Percentiles rank a stretch among this genome's conserved stretches.
Conservation (phyloP, 2,797 vertebrate species). For the Pseudochirops cupreus region DNA sequence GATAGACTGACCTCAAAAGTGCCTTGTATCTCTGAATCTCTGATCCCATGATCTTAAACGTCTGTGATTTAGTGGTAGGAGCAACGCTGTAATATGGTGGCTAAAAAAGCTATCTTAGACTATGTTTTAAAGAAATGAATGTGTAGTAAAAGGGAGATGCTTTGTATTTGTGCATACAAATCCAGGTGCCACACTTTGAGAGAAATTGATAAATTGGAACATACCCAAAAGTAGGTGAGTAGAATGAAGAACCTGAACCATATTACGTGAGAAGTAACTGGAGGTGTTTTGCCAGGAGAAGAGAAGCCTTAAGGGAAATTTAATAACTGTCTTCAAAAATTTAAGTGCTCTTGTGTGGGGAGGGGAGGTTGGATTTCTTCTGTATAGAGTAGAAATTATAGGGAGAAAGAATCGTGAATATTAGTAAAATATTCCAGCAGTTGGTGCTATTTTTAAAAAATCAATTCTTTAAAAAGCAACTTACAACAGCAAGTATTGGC, state of each 20-base stretch:
- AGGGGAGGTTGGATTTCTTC: not conserved
- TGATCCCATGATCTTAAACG: not conserved
- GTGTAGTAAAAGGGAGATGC: not conserved
- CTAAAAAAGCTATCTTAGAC: not conserved
- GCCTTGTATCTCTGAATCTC: not conserved
- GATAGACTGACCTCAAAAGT: not conserved
- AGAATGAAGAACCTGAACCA: not conserved
- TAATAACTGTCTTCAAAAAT: not conserved
- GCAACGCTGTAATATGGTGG: not conserved
- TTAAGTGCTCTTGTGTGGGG: not conserved
- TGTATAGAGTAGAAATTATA: not conserved
- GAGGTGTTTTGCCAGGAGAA: not conserved
- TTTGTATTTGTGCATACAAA: not conserved
- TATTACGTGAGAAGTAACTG: not conserved
- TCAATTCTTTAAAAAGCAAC: not conserved
- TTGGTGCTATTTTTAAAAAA: not conserved
- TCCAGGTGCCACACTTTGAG: not conserved
- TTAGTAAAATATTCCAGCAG: not conserved
- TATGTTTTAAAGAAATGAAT: not conserved
- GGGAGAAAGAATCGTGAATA: not conserved
- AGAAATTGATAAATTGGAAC: not conserved
- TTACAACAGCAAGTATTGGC: not conserved
- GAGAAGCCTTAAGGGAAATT: not conserved
- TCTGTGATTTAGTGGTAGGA: not conserved
- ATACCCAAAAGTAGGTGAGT: not conserved